Evolutionary conservation across 1,140 invertebrate species (phyloP).

Genomic region (Zophobas atratus): DNA sequence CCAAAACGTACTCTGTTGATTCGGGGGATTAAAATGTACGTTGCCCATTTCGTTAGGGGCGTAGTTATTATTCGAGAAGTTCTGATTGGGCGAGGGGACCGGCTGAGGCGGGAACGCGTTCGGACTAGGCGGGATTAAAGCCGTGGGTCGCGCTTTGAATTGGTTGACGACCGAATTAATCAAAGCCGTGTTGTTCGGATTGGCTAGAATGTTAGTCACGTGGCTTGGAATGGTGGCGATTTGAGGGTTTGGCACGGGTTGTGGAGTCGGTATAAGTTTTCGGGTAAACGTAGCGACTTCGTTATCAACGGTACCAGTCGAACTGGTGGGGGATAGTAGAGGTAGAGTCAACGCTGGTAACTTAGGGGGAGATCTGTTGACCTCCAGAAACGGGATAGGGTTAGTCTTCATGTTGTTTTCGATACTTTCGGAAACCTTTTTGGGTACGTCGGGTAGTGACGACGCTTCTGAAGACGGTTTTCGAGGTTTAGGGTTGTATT

Average conservation of each 20-base stretch:
- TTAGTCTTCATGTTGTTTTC: constrained; percentile 57
- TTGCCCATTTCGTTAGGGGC: neutral
- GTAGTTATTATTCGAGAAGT: neutral
- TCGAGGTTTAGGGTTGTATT: constrained; percentile 63
- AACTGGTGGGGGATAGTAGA: constrained; percentile 7
- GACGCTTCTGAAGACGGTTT: constrained; percentile 41
- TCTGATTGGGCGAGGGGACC: neutral
- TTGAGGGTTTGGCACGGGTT: constrained; percentile 3
- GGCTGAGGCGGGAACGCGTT: neutral
- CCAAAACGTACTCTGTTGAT: neutral
- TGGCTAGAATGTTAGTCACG: constrained; percentile 51
- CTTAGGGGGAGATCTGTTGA: constrained; percentile 10
- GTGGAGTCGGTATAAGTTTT: neutral
- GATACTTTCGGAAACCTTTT: constrained; percentile 51
- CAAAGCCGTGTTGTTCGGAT: constrained; percentile 48
- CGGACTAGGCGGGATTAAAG: neutral
- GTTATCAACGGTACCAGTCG: constrained; percentile 5
- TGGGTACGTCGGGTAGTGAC: constrained; percentile 48
- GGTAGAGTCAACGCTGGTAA: neutral
- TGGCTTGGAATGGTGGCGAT: constrained; percentile 45
- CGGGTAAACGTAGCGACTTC: constrained; percentile 2
- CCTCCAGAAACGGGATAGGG: constrained; percentile 33
- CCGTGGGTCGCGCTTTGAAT: constrained; percentile 15
- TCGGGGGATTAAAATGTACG: neutral
- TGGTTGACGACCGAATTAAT: constrained; percentile 50